Base-by-base conservation (phyloP, 2,888 invertebrate genomes). In the Morpho achilles region DNA sequence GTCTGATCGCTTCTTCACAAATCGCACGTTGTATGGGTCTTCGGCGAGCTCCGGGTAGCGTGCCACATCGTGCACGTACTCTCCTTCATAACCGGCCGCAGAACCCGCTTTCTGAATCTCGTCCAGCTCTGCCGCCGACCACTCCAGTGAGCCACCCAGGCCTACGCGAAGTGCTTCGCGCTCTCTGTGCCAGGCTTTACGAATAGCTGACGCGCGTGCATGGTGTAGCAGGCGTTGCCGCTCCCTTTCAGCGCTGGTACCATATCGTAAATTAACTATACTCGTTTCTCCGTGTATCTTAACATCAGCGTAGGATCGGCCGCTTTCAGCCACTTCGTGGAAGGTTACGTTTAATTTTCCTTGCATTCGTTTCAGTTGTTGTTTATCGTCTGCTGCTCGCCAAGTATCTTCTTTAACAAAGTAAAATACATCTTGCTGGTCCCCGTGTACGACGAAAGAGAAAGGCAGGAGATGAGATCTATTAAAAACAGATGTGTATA, bases 131-230 rank as follows among this genome's bases (percentile, higher is more conserved):
- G 94, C 93, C 53, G 95, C 94, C 62, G 95, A 94, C 98, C 98
- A 98, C 67, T 97, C 97, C 46, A 95, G 86, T 62, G 92, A 92
- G 39, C 96, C 96, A 51, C 94, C 94, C 23, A 96, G 92, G 45
- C 96, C 96, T 58, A 93, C 93, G 63, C 96, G 94, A 47, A 96
- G 85, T 4, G 96, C 94, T 75, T 98, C 97, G 63, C 96, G 95
- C 80, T 98, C 98, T 60, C 96, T 93, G 73, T 96, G 95, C 98
- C 98, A 98, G 48, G 98, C 97, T 80, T 97, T 97, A 46, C 96
- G 93, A 50, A 97, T 94, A 0, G 98, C 98, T 39, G 95, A 93
- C 7, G 95, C 87, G 74, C 96, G 97, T 51, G 98, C 98, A 80
- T 98, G 98, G 75, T 97, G 97, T 77, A 98, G 89, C 59, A 98